Conservation (phyloP, 2,797 vertebrate genomes). For the Urophycis tenuis region DNA sequence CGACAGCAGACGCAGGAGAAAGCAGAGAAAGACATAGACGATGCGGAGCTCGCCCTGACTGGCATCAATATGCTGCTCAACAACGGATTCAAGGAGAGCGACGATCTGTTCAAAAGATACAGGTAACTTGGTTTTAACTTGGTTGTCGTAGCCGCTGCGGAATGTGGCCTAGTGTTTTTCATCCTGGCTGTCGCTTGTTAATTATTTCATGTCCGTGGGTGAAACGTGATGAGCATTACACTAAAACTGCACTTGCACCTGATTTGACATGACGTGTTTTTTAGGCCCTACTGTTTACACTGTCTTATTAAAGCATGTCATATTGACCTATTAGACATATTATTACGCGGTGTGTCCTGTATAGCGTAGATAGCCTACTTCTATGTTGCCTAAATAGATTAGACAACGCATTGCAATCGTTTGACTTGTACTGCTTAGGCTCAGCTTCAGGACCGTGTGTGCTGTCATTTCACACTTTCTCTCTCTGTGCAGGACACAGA, state of each 20-base stretch:
- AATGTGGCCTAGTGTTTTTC: background rate
- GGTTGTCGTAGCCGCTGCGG: background rate
- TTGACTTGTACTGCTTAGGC: background rate
- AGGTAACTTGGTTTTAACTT: slow-evolving; percentile 62
- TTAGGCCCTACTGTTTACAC: background rate
- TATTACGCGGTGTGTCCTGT: background rate
- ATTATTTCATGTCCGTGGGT: background rate
- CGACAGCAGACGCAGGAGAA: slow-evolving; percentile 73
- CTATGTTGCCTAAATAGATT: background rate
- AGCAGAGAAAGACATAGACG: slow-evolving; percentile 72
- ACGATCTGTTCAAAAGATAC: slow-evolving; percentile 96
- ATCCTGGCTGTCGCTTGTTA: background rate
- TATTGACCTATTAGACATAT: background rate
- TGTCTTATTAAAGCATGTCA: background rate
- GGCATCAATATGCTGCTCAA: slow-evolving; percentile 98
- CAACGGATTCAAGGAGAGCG: slow-evolving; percentile 95
- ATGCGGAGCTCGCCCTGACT: slow-evolving; percentile 89
- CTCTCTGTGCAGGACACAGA: slow-evolving; percentile 76
- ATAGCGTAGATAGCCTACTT: background rate
- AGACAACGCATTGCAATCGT: background rate
- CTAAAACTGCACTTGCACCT: background rate
- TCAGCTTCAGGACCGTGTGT: background rate
- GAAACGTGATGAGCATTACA: background rate
- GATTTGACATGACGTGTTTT: background rate
- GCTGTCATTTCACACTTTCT: background rate